Evolutionary conservation across 2,113 vertebrate species (phyloP), one percentile per base, ranked within the genome.

Genomic region (Neogale vison): DNA sequence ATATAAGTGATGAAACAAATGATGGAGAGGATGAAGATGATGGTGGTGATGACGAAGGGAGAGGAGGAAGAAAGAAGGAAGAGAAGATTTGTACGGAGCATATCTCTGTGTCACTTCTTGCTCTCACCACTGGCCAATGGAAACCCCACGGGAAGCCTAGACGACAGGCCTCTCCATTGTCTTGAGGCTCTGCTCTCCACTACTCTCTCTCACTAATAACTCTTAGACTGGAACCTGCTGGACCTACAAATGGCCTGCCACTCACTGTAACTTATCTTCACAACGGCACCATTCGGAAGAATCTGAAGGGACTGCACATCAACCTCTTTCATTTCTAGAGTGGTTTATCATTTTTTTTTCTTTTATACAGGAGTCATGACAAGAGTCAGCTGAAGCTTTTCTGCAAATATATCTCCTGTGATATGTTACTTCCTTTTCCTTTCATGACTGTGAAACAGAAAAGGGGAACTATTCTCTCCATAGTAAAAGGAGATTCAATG

Each of bases 261-360:
- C 21, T 67, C 14, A 47, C 36, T 72, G 36, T 88, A 74, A 96
- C 59, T 65, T 50, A 67, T 45, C 83, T 87, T 69, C 80, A 96
- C 11, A 29, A 76, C 42, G 14, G 20, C 4, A 74, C 79, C 47
- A 80, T 31, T 87, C n/a, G 76, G 45, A 83, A 96, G 61, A 93
- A 80, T 92, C 39, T 83, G n/a, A 91, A 93, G 29, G 31, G 34
- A 79, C 9, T 26, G 34, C 36, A 87, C 55, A 90, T 71, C 36
- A 74, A 72, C 71, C 84, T 90, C 59, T 92, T 84, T 92, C 61
- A 74, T 69, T 80, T 80, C 71, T 81, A 76, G 57, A 93, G 50
- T 11, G 50, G 15, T 92, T 87, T 80, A 83, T 50, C 6, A 42
- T 5, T 34, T 76, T 59, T 74, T 65, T n/a, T 57, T 57, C 15